Percentiles rank a stretch among this genome's conserved stretches.
phyloP scores from a whole-genome alignment of 2,113 vertebrate genomes.

The Corythaeola cristata region DNA sequence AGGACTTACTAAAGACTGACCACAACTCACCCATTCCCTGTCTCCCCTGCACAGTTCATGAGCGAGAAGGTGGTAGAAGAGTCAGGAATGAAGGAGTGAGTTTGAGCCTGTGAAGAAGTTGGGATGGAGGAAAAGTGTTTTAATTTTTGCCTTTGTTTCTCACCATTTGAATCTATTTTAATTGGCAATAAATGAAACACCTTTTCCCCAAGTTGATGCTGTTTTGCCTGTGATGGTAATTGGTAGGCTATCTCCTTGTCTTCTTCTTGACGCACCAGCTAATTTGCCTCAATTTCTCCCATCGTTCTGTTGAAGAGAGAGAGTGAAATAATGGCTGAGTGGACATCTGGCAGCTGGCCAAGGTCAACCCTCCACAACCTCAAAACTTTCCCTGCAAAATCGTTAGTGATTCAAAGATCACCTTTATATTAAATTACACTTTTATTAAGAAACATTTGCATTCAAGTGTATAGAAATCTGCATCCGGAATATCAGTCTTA shows the following conservation, averaged over 20 bases:
- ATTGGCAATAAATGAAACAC: not conserved
- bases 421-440: not conserved
- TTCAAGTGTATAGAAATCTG: not conserved
- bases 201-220: not conserved
- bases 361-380: not conserved
- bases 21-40: rapidly evolving
- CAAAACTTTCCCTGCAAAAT: not conserved
- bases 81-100: not conserved
- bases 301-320: not conserved
- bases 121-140: not conserved
- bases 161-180: not conserved
- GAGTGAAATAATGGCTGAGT: not conserved
- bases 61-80: not conserved
- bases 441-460: not conserved
- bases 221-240: not conserved
- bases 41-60: not conserved
- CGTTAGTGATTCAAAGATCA: not conserved
- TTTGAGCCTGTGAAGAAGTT: not conserved
- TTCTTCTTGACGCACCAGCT: not conserved
- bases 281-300: not conserved
- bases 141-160: not conserved
- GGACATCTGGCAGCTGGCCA: not conserved
- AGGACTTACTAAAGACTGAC: not conserved
- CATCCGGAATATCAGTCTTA: not conserved
- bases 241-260: not conserved